Evolutionary conservation across 2,888 invertebrate species (phyloP).

Genomic region (Oscheius sp.): DNA sequence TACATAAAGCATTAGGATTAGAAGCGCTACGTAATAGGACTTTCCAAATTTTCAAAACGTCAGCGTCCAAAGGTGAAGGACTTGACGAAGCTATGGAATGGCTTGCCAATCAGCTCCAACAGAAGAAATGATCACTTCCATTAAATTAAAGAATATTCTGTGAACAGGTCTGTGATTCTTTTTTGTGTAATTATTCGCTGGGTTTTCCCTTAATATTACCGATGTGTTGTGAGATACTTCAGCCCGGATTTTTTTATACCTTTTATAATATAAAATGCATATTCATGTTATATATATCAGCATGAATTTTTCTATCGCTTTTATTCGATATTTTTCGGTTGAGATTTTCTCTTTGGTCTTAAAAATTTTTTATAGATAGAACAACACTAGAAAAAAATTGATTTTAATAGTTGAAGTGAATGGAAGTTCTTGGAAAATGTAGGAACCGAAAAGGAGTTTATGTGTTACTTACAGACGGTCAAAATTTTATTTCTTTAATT

Average conservation of each 20-base stretch:
- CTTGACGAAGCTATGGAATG: conserved; percentile 99
- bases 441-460: too few species aligned
- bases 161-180: conserved; percentile 26
- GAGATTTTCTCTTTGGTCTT: too few species aligned
- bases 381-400: too few species aligned
- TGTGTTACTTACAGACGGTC: too few species aligned
- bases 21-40: conserved; percentile 94
- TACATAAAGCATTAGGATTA: conserved; percentile 92
- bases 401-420: too few species aligned
- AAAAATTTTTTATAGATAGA: too few species aligned
- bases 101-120: conserved; percentile 74
- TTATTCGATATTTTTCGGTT: too few species aligned
- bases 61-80: conserved; percentile 96
- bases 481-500: conserved; percentile 24
- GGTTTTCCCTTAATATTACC: too few species aligned
- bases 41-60: conserved; percentile 97
- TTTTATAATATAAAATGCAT: not conserved
- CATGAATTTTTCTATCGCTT: too few species aligned
- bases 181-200: not conserved
- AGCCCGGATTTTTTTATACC: not conserved
- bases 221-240: conserved; percentile 24
- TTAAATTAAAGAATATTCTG: not conserved
- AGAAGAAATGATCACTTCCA: conserved; percentile 33
- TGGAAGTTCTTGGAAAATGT: too few species aligned
- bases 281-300: too few species aligned